These are phyloP conservation scores for Podarcis raffonei DNA, from an alignment of 2,113 vertebrate genomes.

Conservation along the genomic window DNA sequence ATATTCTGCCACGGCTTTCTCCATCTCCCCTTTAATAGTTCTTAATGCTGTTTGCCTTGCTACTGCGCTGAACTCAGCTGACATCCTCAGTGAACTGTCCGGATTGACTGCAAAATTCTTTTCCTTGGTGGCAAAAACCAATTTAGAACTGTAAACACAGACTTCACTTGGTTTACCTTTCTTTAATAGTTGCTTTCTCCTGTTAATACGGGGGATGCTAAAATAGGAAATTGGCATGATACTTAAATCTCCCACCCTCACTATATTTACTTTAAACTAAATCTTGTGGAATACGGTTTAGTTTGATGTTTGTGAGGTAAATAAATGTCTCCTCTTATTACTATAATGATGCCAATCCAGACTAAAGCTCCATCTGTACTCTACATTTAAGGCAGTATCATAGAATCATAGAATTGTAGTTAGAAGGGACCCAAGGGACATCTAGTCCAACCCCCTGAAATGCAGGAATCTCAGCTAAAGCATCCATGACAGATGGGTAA, in stretches of 20 bases:
- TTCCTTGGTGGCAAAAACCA: constrained; percentile 15
- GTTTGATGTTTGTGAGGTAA: neutral
- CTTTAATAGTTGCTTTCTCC: constrained; percentile 8
- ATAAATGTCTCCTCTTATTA: neutral
- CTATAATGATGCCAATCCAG: neutral
- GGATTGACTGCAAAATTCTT: neutral
- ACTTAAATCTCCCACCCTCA: neutral
- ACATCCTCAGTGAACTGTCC: constrained; percentile 13
- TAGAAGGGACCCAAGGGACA: too few relatives aligned
- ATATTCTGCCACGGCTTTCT: neutral
- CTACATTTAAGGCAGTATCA: too few relatives aligned
- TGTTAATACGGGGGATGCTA: constrained; percentile 5
- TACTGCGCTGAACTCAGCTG: neutral
- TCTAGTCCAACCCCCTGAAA: too few relatives aligned
- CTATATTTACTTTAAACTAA: constrained; percentile 2
- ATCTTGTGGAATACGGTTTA: neutral
- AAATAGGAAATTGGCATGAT: neutral
- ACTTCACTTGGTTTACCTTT: neutral
- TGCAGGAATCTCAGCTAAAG: too few relatives aligned
- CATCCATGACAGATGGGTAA: too few relatives aligned
- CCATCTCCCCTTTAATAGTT: neutral
- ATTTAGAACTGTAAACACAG: constrained; percentile 31
- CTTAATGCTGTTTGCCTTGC: constrained; percentile 7
- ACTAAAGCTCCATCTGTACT: too few relatives aligned
- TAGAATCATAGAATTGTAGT: too few relatives aligned